Evolutionary conservation across 1,140 invertebrate genomes (phyloP).

Genomic region (Antheraea pernyi): DNA sequence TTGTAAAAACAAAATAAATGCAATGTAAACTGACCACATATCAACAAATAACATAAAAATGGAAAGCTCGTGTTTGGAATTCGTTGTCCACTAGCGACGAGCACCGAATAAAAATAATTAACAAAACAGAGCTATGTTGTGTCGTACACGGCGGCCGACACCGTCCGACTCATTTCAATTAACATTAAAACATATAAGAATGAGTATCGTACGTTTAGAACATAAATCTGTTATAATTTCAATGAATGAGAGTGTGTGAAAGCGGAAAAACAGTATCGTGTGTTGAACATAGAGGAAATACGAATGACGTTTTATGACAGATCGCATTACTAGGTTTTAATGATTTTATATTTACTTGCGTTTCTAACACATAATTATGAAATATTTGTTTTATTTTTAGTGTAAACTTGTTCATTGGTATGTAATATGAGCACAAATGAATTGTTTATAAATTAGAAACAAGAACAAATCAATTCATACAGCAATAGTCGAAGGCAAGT

Average conservation of each 20-base stretch:
- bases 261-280: conserved; percentile 35
- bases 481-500: too few relatives aligned
- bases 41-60: conserved; percentile 56
- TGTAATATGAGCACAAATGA: too few relatives aligned
- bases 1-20: background rate
- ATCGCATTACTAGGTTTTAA: conserved; percentile 1
- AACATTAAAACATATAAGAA: conserved; percentile 62
- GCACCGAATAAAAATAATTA: conserved; percentile 54
- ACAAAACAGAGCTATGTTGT: conserved; percentile 47
- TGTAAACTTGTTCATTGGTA: too few relatives aligned
- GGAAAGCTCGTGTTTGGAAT: conserved; percentile 63
- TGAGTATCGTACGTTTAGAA: conserved; percentile 26
- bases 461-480: too few relatives aligned
- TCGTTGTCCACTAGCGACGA: conserved; percentile 51
- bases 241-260: conserved; percentile 42
- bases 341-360: background rate
- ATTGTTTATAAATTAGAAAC: too few relatives aligned
- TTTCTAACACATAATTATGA: too few relatives aligned
- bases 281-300: conserved; percentile 3
- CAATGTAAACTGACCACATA: conserved; percentile 16
- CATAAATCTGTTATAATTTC: conserved; percentile 65
- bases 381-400: too few relatives aligned
- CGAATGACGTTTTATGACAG: conserved; percentile 2
- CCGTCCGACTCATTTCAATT: conserved; percentile 67
- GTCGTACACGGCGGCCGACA: conserved; percentile 43